Percentiles rank a stretch among this genome's conserved stretches.
phyloP scores from a whole-genome alignment of 92 coral and sea anemone genomes.

The Epizoanthus illoricatus region DNA sequence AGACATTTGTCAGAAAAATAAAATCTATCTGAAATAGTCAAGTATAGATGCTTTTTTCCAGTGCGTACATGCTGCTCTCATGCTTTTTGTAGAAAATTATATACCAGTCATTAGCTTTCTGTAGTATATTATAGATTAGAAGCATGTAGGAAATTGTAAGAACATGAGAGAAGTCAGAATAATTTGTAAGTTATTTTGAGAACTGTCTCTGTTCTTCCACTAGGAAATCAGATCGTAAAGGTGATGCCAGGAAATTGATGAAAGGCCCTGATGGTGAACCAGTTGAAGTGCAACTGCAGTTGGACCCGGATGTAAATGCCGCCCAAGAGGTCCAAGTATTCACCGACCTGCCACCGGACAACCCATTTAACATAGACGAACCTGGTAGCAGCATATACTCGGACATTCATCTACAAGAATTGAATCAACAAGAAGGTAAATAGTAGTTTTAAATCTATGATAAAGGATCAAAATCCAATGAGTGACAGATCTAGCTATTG shows the following conservation, averaged over 20 bases:
- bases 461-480: neutral
- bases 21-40: no score
- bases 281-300: slow-evolving; percentile 30
- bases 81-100: no score
- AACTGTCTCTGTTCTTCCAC: neutral
- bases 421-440: slow-evolving; percentile 11
- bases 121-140: no score
- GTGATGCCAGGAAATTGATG: slow-evolving; percentile 60
- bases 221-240: slow-evolving; percentile 66
- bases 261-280: slow-evolving; percentile 41
- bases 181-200: neutral
- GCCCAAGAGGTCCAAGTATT: slow-evolving; percentile 48
- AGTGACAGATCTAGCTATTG: no score
- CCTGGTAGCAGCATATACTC: slow-evolving; percentile 12
- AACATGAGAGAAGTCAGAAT: no score
- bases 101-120: no score
- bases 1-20: no score
- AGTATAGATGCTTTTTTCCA: no score
- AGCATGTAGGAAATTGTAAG: no score
- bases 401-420: slow-evolving; percentile 13
- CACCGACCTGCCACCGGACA: slow-evolving; percentile 53
- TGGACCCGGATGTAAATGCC: slow-evolving; percentile 10
- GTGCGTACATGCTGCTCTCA: no score
- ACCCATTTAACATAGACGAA: slow-evolving; percentile 47
- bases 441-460: no score